A percentile compares a stretch with the other conserved stretches of the same genome.
These are phyloP conservation scores for Polyommatus iphigenia DNA, from an alignment of 2,888 invertebrate species.

Conservation along the genomic window DNA sequence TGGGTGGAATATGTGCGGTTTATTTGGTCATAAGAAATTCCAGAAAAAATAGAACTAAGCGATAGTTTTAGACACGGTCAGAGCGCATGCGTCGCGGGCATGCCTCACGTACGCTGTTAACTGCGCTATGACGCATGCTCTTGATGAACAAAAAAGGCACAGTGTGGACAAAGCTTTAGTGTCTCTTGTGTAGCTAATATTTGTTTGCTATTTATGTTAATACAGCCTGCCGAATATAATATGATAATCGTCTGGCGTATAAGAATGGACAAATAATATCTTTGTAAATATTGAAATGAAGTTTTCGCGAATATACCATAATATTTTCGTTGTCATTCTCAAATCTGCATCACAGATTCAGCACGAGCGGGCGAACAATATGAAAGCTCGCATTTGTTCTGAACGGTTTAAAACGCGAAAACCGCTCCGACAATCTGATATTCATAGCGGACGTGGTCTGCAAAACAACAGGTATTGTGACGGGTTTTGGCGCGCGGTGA, in stretches of 20 bases:
- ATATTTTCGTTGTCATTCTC: constrained; percentile 12
- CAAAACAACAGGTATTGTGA: constrained; percentile 11
- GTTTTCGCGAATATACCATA: background rate
- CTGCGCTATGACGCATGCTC: no score
- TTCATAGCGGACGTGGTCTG: constrained; percentile 15
- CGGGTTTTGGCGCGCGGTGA: background rate
- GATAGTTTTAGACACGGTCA: no score
- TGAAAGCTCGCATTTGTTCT: constrained; percentile 19
- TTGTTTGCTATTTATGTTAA: background rate
- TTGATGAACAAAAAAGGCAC: no score
- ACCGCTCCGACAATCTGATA: constrained; percentile 3
- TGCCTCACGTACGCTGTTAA: no score
- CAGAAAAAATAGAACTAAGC: no score
- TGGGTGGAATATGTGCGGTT: no score
- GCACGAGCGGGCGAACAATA: background rate
- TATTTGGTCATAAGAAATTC: no score
- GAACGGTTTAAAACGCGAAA: background rate
- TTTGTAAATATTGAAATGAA: background rate
- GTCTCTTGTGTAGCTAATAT: background rate
- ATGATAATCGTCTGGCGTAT: background rate
- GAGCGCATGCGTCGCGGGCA: no score
- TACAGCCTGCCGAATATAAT: background rate
- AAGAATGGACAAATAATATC: background rate
- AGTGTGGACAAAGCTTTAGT: no score
- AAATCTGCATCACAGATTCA: constrained; percentile 11